A percentile compares a stretch with the other conserved stretches of the same genome.
These are phyloP conservation scores for Troilus luridus DNA, from an alignment of 2,888 invertebrate genomes.

Conservation along the genomic window DNA sequence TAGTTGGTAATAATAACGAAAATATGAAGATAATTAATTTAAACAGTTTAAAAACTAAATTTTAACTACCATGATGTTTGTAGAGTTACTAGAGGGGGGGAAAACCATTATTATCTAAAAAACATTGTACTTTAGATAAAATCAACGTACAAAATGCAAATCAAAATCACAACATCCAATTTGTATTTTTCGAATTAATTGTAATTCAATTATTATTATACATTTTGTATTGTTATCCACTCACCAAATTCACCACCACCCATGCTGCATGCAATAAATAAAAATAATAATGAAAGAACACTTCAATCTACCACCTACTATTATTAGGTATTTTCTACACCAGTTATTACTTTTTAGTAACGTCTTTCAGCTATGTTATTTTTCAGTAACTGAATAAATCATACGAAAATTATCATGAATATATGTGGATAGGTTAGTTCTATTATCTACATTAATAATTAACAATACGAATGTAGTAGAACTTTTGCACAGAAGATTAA, in stretches of 20 bases:
- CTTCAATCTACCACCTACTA: neutral
- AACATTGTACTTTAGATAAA: neutral
- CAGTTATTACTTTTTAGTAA: too few species aligned
- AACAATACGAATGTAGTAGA: too few species aligned
- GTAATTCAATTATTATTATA: neutral
- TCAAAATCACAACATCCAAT: neutral
- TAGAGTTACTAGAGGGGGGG: neutral
- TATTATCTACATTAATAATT: too few species aligned
- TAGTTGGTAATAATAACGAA: neutral
- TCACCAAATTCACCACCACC: constrained; percentile 39
- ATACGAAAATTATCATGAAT: too few species aligned
- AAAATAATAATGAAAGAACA: neutral
- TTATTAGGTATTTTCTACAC: too few species aligned
- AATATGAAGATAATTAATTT: neutral
- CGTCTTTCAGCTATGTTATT: too few species aligned
- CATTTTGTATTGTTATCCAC: neutral
- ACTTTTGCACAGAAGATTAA: too few species aligned
- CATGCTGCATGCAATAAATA: constrained; percentile 53
- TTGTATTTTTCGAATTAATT: neutral
- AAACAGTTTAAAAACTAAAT: neutral
- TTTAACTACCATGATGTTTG: neutral
- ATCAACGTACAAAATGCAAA: neutral
- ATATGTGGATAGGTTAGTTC: too few species aligned
- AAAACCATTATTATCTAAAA: neutral
- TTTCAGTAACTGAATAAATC: too few species aligned